A percentile compares a stretch with the other conserved stretches of the same genome.
Evolutionary conservation across 1,140 invertebrate genomes (phyloP).

Genomic region (Mya arenaria): DNA sequence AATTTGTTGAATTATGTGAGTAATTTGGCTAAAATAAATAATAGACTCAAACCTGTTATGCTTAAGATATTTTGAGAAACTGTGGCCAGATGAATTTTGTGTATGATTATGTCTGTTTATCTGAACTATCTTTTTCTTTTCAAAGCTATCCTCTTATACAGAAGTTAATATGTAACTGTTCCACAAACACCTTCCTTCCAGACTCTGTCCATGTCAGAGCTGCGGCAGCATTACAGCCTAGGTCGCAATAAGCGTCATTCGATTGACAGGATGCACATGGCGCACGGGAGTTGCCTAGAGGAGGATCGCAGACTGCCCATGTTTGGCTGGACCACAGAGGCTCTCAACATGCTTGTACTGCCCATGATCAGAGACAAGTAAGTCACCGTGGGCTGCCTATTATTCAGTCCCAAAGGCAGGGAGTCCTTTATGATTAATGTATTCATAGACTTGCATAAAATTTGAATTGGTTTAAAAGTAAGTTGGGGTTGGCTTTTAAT

Average conservation of each 20-base stretch:
- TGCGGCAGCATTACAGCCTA: conserved; percentile 59
- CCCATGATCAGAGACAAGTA: conserved; percentile 99
- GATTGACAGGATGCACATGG: conserved; percentile 32
- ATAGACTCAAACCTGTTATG: no score
- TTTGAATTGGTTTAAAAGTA: no score
- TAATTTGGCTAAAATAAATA: no score
- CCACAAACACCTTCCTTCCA: conserved; percentile 48
- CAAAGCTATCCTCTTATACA: background rate
- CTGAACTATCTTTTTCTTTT: background rate
- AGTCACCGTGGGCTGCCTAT: conserved; percentile 80
- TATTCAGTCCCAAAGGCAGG: background rate
- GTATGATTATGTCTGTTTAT: background rate
- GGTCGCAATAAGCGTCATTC: conserved; percentile 25
- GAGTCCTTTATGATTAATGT: background rate
- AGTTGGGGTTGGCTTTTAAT: no score
- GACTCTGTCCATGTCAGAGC: conserved; percentile 70
- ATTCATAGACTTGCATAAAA: no score
- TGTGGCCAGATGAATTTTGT: background rate
- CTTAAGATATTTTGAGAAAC: background rate
- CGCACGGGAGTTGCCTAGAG: conserved; percentile 74
- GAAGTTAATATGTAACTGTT: background rate
- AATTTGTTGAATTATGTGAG: no score
- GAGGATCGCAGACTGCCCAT: conserved; percentile 93
- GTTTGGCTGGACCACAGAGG: conserved; percentile 97
- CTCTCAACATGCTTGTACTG: conserved; percentile 94